These are phyloP conservation scores for Patella pellucida DNA, from an alignment of 2,888 invertebrate species.

Conservation along the genomic window DNA sequence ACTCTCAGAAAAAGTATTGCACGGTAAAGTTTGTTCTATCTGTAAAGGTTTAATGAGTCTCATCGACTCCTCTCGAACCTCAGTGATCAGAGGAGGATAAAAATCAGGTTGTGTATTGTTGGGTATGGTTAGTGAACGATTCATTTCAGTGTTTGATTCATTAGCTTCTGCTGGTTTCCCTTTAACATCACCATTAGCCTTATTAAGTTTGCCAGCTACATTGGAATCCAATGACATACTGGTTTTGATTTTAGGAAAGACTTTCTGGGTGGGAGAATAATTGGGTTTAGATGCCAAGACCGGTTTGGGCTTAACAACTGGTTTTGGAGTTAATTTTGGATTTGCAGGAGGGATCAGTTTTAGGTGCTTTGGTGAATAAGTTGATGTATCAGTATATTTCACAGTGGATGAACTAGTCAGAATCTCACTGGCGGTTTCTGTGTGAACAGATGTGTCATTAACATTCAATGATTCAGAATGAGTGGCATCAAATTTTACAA, in stretches of 20 bases:
- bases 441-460: too few species aligned
- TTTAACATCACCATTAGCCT: constrained; percentile 39
- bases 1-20: constrained; percentile 17
- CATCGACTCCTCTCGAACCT: neutral
- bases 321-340: neutral
- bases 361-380: neutral
- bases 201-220: constrained; percentile 41
- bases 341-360: neutral
- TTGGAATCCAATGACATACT: constrained; percentile 43
- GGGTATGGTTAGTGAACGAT: neutral
- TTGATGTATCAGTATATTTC: too few species aligned
- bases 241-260: constrained; percentile 39
- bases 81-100: neutral
- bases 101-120: constrained; percentile 31
- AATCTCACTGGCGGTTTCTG: too few species aligned
- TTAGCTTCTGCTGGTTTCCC: constrained; percentile 28
- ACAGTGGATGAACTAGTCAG: too few species aligned
- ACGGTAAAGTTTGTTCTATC: constrained; percentile 17
- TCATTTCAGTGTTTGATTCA: neutral
- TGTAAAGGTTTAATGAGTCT: too few species aligned
- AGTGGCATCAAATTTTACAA: too few species aligned
- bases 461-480: too few species aligned
- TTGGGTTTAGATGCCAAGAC: constrained; percentile 44
- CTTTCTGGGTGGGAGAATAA: constrained; percentile 22
- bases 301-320: constrained; percentile 50